Percentiles rank a stretch among this genome's conserved stretches.
Conservation (phyloP, 2,888 invertebrate species). For the Caenorhabditis parvicauda region DNA sequence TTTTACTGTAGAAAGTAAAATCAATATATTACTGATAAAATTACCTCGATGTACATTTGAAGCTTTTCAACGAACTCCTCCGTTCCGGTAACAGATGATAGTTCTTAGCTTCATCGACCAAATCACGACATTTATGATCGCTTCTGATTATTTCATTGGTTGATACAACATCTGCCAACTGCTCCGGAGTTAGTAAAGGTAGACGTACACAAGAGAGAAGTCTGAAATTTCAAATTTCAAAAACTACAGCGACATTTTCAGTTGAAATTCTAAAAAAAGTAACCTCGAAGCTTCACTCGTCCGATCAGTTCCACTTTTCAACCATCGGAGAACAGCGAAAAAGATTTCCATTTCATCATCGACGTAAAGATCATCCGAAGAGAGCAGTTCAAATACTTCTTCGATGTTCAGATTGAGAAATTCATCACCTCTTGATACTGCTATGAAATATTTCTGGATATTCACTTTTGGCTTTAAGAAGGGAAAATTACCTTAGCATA, state of each 20-base stretch:
- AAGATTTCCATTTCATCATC: slow-evolving; percentile 78
- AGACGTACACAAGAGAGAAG: slow-evolving; percentile 77
- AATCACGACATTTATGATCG: slow-evolving; percentile 68
- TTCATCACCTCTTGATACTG: slow-evolving; percentile 77
- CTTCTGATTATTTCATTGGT: slow-evolving; percentile 68
- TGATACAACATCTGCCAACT: slow-evolving; percentile 73
- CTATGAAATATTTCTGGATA: slow-evolving; percentile 76
- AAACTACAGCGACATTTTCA: not conserved
- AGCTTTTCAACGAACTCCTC: slow-evolving; percentile 74
- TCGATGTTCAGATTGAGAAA: slow-evolving; percentile 68
- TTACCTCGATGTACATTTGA: slow-evolving; percentile 73
- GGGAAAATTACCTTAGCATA: slow-evolving; percentile 10
- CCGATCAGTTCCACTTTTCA: slow-evolving; percentile 72
- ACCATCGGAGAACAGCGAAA: slow-evolving; percentile 81
- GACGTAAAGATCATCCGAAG: slow-evolving; percentile 77
- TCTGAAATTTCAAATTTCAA: too few species aligned
- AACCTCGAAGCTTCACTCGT: slow-evolving; percentile 60
- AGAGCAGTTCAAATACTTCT: slow-evolving; percentile 68
- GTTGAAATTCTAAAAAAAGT: not conserved
- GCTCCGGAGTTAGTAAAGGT: slow-evolving; percentile 79
- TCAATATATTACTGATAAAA: too few species aligned
- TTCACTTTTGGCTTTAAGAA: slow-evolving; percentile 1
- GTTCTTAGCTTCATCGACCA: slow-evolving; percentile 80
- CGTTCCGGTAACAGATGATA: slow-evolving; percentile 84
- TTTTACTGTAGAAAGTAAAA: too few species aligned